phyloP scores from a whole-genome alignment of 2,797 vertebrate genomes.

The Darevskia mixta region DNA sequence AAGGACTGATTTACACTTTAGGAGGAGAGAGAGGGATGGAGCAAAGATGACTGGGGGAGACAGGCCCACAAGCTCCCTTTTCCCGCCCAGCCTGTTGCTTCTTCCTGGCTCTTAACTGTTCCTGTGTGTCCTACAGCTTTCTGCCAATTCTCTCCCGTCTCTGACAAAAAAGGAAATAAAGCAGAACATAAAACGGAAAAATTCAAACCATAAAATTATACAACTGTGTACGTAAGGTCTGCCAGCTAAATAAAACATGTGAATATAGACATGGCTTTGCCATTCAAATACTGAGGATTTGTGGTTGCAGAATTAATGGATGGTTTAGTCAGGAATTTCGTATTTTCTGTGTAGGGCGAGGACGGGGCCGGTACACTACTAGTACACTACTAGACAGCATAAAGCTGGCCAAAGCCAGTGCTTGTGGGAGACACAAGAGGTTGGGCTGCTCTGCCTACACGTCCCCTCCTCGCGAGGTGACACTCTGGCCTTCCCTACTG shows the following conservation, averaged over 20 bases:
- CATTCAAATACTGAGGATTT: neutral
- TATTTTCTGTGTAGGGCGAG: neutral
- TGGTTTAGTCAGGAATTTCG: neutral
- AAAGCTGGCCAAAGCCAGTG: neutral
- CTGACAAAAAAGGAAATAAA: slow-evolving; percentile 20
- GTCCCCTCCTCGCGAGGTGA: neutral
- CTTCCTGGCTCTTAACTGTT: neutral
- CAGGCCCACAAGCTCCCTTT: neutral
- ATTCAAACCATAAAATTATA: neutral
- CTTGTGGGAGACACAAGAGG: neutral
- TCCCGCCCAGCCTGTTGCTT: neutral
- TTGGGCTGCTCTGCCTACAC: neutral
- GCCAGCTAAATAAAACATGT: neutral
- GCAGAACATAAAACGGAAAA: neutral
- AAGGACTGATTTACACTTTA: neutral
- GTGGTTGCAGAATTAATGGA: neutral
- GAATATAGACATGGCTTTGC: neutral
- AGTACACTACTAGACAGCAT: neutral
- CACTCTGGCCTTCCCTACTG: neutral
- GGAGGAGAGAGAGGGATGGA: neutral
- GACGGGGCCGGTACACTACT: neutral
- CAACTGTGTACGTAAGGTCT: neutral
- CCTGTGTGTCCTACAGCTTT: neutral
- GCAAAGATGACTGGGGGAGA: too few relatives aligned
- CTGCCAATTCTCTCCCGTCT: slow-evolving; percentile 5